A percentile compares a stretch with the other conserved stretches of the same genome.
Evolutionary conservation across 2,797 vertebrate species (phyloP).

Genomic region (Mus minutoides): DNA sequence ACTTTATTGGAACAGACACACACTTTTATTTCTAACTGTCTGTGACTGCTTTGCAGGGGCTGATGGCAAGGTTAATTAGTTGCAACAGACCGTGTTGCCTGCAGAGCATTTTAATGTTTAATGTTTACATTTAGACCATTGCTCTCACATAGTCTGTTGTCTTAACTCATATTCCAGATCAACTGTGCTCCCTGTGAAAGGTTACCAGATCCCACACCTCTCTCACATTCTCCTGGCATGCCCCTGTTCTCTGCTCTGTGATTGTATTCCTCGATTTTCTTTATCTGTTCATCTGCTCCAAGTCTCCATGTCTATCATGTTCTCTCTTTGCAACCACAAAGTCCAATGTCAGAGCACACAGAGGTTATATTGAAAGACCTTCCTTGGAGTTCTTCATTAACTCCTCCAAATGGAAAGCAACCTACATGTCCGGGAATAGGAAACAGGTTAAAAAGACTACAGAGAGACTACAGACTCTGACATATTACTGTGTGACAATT

Average conservation of each 20-base stretch:
- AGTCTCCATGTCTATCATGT: background rate
- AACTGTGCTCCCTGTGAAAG: background rate
- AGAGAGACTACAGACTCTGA: background rate
- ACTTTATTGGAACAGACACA: conserved; percentile 15
- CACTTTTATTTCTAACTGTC: conserved; percentile 5
- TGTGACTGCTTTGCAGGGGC: background rate
- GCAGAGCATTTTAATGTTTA: background rate
- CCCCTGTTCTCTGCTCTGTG: background rate
- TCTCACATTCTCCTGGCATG: background rate
- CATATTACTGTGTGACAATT: background rate
- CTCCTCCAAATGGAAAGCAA: background rate
- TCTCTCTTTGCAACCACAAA: background rate
- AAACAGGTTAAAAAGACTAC: background rate
- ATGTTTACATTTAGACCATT: background rate
- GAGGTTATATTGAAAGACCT: background rate
- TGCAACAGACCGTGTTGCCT: background rate
- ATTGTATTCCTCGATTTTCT: background rate
- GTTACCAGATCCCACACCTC: background rate
- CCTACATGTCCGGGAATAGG: background rate
- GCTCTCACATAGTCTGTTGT: background rate
- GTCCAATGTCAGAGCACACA: background rate
- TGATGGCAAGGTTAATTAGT: background rate
- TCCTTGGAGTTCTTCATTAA: conserved; percentile 20
- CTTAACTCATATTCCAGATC: background rate
- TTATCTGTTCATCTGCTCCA: background rate